phyloP scores from a whole-genome alignment of 2,888 invertebrate species.

The Podabrus alpinus region DNA sequence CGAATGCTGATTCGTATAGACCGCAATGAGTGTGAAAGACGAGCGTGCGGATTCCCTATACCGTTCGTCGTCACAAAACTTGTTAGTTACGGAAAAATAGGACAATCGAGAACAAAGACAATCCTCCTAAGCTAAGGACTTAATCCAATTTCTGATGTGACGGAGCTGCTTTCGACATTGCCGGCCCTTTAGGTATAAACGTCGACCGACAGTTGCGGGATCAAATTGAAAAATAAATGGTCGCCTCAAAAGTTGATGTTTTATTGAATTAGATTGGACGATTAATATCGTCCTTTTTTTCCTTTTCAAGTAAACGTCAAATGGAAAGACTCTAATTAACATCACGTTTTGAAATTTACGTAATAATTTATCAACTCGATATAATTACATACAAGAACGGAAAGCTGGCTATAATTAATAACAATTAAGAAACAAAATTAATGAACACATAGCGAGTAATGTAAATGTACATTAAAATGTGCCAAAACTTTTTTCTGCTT shows the following conservation, averaged over 20 bases:
- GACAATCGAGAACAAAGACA: conserved; percentile 33
- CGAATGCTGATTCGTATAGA: conserved; percentile 35
- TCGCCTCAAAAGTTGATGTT: conserved; percentile 17
- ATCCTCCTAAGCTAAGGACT: conserved; percentile 32
- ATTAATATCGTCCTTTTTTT: conserved; percentile 26
- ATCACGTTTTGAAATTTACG: conserved; percentile 12
- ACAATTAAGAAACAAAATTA: conserved; percentile 25
- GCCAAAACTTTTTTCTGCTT: conserved; percentile 3
- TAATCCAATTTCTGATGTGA: conserved; percentile 34
- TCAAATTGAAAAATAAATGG: conserved; percentile 32
- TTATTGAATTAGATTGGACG: conserved; percentile 23
- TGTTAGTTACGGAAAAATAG: conserved; percentile 32
- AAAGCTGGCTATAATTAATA: conserved; percentile 23
- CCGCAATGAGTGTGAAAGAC: conserved; percentile 35
- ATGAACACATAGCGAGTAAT: conserved; percentile 19
- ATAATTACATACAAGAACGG: conserved; percentile 22
- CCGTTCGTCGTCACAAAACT: conserved; percentile 29
- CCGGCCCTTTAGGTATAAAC: conserved; percentile 28
- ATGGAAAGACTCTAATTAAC: conserved; percentile 16
- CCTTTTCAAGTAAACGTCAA: conserved; percentile 1
- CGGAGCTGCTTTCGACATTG: conserved; percentile 28
- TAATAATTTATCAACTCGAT: conserved; percentile 24
- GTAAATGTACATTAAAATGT: conserved; percentile 17
- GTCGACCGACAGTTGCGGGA: conserved; percentile 24
- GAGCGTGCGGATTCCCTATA: conserved; percentile 26